Conservation (phyloP, 2,113 vertebrate species). For the Charina bottae region DNA sequence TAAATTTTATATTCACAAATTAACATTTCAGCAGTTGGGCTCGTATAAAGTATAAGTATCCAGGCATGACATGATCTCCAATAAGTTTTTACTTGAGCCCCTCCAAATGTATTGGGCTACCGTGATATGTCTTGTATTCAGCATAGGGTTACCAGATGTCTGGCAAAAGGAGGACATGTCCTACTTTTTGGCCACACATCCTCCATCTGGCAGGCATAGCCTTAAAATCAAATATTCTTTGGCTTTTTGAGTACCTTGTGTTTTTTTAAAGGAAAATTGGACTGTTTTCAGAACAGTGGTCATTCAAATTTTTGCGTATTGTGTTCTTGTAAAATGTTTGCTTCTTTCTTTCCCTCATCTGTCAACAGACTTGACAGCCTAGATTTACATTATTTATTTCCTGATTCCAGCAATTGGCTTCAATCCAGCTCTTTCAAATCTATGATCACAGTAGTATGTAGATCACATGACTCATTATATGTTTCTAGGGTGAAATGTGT, state of each 20-base stretch:
- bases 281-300: not conserved
- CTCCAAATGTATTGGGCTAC: not conserved
- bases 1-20: not conserved
- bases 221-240: not conserved
- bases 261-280: not conserved
- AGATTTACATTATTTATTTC: not conserved
- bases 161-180: not conserved
- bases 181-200: not conserved
- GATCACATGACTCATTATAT: not conserved
- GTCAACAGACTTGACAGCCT: not conserved
- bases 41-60: not conserved
- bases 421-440: not conserved
- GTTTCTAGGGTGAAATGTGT: not conserved
- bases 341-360: not conserved
- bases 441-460: not conserved
- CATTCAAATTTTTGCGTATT: not conserved
- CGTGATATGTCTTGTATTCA: not conserved
- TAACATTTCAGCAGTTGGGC: not conserved
- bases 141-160: not conserved
- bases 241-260: not conserved
- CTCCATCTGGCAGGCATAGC: not conserved
- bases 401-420: not conserved
- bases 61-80: not conserved
- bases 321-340: not conserved
- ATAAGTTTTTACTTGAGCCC: not conserved